Evolutionary conservation across 2,113 vertebrate species (phyloP).

Genomic region (Orientallactaga bullata): DNA sequence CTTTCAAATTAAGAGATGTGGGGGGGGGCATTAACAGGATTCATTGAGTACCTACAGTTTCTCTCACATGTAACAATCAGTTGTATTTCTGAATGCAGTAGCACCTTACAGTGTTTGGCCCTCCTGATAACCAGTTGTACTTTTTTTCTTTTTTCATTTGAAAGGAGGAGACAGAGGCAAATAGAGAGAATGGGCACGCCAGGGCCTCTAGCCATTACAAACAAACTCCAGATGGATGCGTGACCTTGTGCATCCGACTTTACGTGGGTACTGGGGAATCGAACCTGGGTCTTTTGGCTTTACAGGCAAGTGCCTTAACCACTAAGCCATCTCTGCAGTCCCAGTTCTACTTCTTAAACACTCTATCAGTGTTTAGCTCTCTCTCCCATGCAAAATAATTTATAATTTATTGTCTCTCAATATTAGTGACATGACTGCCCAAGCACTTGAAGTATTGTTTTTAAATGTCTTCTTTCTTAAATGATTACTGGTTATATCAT

Average conservation of each 20-base stretch:
- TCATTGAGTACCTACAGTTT: neutral
- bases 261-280: no score
- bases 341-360: slow-evolving; percentile 6
- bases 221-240: no score
- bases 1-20: neutral
- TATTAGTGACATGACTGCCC: neutral
- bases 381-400: neutral
- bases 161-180: no score
- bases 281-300: no score
- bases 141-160: no score
- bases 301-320: no score
- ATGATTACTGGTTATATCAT: neutral
- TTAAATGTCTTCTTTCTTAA: slow-evolving; percentile 7
- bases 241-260: no score
- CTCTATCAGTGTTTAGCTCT: neutral
- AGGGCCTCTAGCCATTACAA: no score
- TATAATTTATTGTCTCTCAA: neutral
- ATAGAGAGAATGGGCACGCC: no score
- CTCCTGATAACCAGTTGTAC: no score
- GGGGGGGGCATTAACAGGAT: slow-evolving; percentile 5
- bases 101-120: no score
- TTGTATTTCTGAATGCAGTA: neutral
- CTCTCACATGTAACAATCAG: neutral
- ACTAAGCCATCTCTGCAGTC: no score
- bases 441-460: neutral